Base-by-base conservation (phyloP, 2,888 invertebrate genomes). In the Drosophila lutescens region DNA sequence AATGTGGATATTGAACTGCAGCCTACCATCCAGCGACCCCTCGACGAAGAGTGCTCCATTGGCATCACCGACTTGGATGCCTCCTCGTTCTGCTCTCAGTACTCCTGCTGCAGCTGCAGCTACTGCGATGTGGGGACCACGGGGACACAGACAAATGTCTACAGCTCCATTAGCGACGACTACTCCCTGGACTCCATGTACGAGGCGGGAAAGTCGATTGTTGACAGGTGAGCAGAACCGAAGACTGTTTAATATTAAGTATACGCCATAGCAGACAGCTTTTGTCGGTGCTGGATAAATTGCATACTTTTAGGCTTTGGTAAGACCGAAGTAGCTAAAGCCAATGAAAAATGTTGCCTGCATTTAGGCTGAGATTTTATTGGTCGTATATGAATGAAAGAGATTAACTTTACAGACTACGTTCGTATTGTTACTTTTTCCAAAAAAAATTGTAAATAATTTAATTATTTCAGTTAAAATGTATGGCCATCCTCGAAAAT, bases 81-180 rank as follows among this genome's bases (percentile, higher is more conserved):
- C 49, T 93, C 94, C 0, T 93, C 91, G 15, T 92, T 92, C 43
- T 94, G 94, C 0, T 94, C 94, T 58, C 94, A 94, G 80, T 94
- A 93, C 89, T 94, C 94, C 0, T 91, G 92, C 47, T 94, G 94
- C 91, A 94, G 93, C 80, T 94, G 94, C 91, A 94, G 94, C 81
- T 94, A 94, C 87, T 94, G 94, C 90, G 92, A 93, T 51, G 93
- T 93, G 61, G 78, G 77, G 13, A 77, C 77, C 1, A 32, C 74
- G n/a, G 90, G 93, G 26, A 93, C 93, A 5, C 93, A 93, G 51
- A 77, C 81, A 10, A 91, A 91, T 80, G 83, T 88, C 10, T 91
- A 89, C 55, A 91, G 90, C 71, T 91, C 92, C 0, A 90, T 90
- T 49, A 86, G 68, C 0, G 91, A 90, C 32, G 83, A 88, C 12